phyloP scores from a whole-genome alignment of 1,140 invertebrate species.

The Drosophila pachea region DNA sequence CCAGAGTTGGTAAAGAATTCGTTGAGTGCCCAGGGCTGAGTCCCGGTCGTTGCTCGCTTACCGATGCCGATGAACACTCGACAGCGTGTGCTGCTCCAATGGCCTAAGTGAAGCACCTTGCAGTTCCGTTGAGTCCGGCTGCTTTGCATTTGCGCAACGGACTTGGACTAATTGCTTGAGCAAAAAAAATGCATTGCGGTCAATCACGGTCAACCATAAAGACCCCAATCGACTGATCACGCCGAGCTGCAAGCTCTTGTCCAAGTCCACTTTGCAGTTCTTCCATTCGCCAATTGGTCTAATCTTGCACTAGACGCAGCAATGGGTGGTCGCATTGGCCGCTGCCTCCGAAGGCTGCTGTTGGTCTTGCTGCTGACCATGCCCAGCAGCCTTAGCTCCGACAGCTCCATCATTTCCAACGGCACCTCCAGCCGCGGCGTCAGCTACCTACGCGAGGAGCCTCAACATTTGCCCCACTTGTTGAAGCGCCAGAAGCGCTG shows the following conservation, averaged over 20 bases:
- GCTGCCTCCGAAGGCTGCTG: constrained; percentile 13
- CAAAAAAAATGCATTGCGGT: constrained; percentile 47
- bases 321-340: constrained; percentile 39
- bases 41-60: constrained; percentile 47
- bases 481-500: constrained; percentile 58
- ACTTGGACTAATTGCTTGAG: constrained; percentile 41
- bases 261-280: constrained; percentile 1
- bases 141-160: too few species aligned
- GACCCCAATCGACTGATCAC: constrained; percentile 50
- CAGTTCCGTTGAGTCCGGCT: too few species aligned
- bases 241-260: constrained; percentile 20
- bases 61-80: constrained; percentile 76
- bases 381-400: background rate
- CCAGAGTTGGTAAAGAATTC: constrained; percentile 47
- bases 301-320: constrained; percentile 14
- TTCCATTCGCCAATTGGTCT: constrained; percentile 12
- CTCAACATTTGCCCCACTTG: constrained; percentile 23
- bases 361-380: constrained; percentile 11
- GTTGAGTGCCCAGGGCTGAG: constrained; percentile 33
- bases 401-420: constrained; percentile 4
- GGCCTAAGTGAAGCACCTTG: too few species aligned
- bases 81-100: too few species aligned
- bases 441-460: constrained; percentile 50
- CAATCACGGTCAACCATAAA: constrained; percentile 20
- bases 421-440: constrained; percentile 13